Conservation (phyloP, 2,797 vertebrate genomes). For the Pitangus sulphuratus region DNA sequence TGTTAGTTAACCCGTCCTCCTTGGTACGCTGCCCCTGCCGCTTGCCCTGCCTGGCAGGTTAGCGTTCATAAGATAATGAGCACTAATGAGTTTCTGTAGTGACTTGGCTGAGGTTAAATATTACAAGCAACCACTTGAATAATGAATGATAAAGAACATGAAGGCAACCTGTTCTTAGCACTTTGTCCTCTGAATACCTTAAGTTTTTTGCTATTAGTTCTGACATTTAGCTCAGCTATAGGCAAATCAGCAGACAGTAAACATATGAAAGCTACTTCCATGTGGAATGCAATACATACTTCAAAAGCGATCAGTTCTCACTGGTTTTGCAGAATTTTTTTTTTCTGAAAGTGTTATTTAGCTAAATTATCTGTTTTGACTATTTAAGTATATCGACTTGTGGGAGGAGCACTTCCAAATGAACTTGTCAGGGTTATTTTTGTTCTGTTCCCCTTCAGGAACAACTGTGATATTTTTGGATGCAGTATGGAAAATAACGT, state of each 20-base stretch:
- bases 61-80: not conserved
- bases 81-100: conserved; percentile 16
- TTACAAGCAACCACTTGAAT: conserved; percentile 19
- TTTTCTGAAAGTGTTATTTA: not conserved
- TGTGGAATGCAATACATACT: not conserved
- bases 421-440: conserved; percentile 30
- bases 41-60: not conserved
- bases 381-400: not conserved
- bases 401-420: not conserved
- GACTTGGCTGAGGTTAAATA: conserved; percentile 7
- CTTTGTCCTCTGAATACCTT: not conserved
- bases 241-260: not conserved
- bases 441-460: conserved; percentile 2
- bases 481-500: not conserved
- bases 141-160: conserved; percentile 9
- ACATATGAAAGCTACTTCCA: not conserved
- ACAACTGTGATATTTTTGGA: conserved; percentile 15
- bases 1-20: not conserved
- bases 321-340: not conserved
- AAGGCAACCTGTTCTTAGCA: not conserved
- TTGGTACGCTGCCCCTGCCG: not conserved
- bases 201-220: not conserved
- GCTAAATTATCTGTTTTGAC: conserved; percentile 12
- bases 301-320: not conserved
- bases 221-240: not conserved